A percentile compares a stretch with the other conserved stretches of the same genome.
Evolutionary conservation across 37 sponge, comb jelly and placozoan species (phyloP).

Genomic region (Ianthella basta): DNA sequence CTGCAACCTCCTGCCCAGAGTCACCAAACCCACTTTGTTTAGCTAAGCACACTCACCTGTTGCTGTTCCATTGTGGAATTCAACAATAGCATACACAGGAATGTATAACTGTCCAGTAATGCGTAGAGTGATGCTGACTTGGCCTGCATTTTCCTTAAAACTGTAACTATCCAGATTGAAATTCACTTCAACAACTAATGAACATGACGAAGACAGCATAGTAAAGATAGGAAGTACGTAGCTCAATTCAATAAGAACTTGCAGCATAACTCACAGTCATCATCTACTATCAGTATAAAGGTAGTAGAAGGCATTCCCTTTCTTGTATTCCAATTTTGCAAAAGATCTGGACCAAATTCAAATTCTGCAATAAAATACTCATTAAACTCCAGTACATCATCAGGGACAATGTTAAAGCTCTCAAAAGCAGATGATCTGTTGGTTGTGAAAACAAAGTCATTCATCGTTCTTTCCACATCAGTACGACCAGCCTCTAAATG

Average conservation of each 20-base stretch:
- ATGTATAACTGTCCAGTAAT: slow-evolving; percentile 1
- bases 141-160: neutral
- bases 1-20: no score
- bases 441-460: slow-evolving; percentile 1
- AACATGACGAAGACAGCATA: no score
- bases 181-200: slow-evolving; percentile 8
- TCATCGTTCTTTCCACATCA: neutral
- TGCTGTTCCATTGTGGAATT: neutral
- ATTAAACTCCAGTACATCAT: slow-evolving; percentile 3
- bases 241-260: neutral
- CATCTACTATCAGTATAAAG: neutral
- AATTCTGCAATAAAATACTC: slow-evolving; percentile 14
- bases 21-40: no score
- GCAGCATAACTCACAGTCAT: slow-evolving; percentile 3
- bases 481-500: no score
- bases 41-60: neutral
- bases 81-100: neutral
- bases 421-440: no score
- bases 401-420: neutral
- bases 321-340: neutral
- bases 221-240: neutral
- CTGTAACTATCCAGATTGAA: slow-evolving; percentile 7
- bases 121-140: neutral
- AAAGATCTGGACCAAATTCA: neutral
- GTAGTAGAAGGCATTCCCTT: neutral